Conservation (phyloP, 2,888 invertebrate species). For the Ormia ochracea region DNA sequence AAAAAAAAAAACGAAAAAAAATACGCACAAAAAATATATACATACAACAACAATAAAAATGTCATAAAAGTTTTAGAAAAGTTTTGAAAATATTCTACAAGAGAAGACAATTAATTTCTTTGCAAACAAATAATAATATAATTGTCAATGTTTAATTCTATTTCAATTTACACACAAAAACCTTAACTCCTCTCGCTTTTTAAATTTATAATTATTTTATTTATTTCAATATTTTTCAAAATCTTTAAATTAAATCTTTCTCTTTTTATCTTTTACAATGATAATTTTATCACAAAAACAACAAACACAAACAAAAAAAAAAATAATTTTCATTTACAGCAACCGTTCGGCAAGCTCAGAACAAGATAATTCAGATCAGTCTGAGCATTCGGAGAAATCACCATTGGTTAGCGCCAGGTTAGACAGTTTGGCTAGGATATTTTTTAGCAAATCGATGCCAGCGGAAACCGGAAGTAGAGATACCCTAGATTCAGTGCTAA, state of each 20-base stretch:
- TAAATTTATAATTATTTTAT: background rate
- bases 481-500: conserved; percentile 76
- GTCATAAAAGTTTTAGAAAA: conserved; percentile 5
- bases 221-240: background rate
- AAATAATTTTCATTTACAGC: conserved; percentile 68
- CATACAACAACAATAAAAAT: conserved; percentile 39
- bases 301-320: conserved; percentile 42
- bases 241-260: conserved; percentile 18
- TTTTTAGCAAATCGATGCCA: conserved; percentile 81
- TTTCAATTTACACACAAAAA: background rate
- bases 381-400: conserved; percentile 80
- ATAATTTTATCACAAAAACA: conserved; percentile 28
- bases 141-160: conserved; percentile 35
- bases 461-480: conserved; percentile 77
- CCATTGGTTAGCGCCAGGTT: conserved; percentile 84
- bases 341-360: conserved; percentile 81
- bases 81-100: background rate
- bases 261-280: conserved; percentile 7
- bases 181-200: background rate
- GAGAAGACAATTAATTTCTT: background rate
- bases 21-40: conserved; percentile 31
- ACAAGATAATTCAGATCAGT: conserved; percentile 78
- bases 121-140: conserved; percentile 19
- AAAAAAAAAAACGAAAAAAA: too few relatives aligned
- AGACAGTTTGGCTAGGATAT: conserved; percentile 85